Evolutionary conservation across 2,113 vertebrate species (phyloP).

Genomic region (Spheniscus mendiculus): DNA sequence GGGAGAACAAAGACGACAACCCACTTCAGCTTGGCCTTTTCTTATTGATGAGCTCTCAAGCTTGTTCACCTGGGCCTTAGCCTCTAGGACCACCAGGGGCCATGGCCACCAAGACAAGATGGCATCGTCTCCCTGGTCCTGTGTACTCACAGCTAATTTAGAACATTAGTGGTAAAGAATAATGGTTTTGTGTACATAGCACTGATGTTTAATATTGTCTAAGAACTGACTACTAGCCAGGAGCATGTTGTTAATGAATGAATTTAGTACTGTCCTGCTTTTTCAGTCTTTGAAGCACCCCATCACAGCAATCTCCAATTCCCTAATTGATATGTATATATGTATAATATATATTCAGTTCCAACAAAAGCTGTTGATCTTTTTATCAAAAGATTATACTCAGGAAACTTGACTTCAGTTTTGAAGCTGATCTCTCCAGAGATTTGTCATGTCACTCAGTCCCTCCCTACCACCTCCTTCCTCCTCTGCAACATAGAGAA

Average conservation of each 20-base stretch:
- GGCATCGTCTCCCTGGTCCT: neutral
- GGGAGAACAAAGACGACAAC: neutral
- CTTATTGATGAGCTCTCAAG: neutral
- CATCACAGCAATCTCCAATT: neutral
- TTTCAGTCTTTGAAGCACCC: neutral
- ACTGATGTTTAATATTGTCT: too few species aligned
- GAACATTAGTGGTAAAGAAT: neutral
- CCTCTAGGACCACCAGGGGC: neutral
- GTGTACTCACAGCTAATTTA: neutral
- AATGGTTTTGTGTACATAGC: neutral
- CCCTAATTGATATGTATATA: neutral
- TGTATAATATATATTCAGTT: neutral
- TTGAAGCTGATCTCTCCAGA: neutral
- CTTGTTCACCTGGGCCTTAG: neutral
- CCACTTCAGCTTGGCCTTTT: neutral
- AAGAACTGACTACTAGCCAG: neutral
- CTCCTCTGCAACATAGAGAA: neutral
- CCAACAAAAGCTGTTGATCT: neutral
- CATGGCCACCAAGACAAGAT: accelerated
- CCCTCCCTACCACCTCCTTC: neutral
- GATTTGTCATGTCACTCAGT: neutral
- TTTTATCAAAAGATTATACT: neutral
- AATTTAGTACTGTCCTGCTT: neutral
- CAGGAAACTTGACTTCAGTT: neutral
- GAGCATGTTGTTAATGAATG: too few species aligned